Evolutionary conservation across 2,888 invertebrate species (phyloP), one percentile per base, ranked within the genome.

Genomic region (Corythucha ciliata): DNA sequence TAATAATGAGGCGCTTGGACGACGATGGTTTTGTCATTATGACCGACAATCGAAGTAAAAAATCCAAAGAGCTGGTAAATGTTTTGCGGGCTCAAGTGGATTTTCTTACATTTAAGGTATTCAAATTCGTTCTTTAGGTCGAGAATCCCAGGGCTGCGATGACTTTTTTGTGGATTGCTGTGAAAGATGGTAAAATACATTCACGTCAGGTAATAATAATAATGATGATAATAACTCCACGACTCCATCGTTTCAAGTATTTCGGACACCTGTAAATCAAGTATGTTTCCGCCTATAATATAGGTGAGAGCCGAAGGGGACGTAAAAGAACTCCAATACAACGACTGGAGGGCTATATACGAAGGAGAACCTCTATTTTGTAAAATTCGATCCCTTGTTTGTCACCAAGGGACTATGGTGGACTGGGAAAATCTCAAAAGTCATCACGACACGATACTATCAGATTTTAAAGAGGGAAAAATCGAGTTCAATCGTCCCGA

Each of bases 251-350:
- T n/a, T n/a, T n/a, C n/a, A n/a, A n/a, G n/a, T n/a, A n/a, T n/a
- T n/a, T 12, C 29, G 10, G 29, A 10, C n/a, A 10, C 29, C 37
- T 33, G 52, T n/a, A n/a, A n/a, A n/a, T n/a, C n/a, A n/a, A n/a
- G n/a, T n/a, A n/a, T n/a, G n/a, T n/a, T n/a, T n/a, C n/a, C n/a
- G n/a, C n/a, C n/a, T 10, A 29, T 10, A 29, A 10, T 29, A 8
- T 57, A 74, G 73, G 69, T 72, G 4, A 64, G 73, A 56, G 62
- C 72, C 16, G 70, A 72, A 57, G 74, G 74, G 8, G 56, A 50
- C 2, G 64, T 70, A 14, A 61, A 65, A 29, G 62, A 65, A 55
- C 59, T 74, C 36, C 57, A 63, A 2, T 57, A 58, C 29, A 60
- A 66, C 3, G 64, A 66, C 18, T 66, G 61, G 55, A 59, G 61